A percentile compares a stretch with the other conserved stretches of the same genome.
Evolutionary conservation across 2,888 invertebrate genomes (phyloP).

Genomic region (Xanthia icteritia): DNA sequence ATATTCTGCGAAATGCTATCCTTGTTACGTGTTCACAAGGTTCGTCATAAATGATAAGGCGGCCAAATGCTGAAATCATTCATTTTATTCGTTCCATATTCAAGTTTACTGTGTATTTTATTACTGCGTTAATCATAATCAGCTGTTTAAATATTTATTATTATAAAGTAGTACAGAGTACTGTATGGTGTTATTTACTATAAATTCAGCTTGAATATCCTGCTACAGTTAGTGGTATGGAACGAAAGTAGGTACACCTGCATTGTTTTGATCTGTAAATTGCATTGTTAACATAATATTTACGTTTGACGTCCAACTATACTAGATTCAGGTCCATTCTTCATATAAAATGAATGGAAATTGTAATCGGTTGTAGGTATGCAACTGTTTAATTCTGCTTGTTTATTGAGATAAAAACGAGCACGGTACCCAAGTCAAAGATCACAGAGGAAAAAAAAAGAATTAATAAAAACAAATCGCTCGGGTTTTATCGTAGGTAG

Average conservation of each 20-base stretch:
- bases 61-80: slow-evolving; percentile 35
- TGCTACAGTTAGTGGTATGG: not conserved
- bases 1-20: slow-evolving; percentile 70
- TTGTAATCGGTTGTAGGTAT: not conserved
- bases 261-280: slow-evolving; percentile 40
- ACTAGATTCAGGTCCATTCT: not conserved
- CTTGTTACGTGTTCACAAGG: slow-evolving; percentile 62
- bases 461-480: not conserved
- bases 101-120: slow-evolving; percentile 9
- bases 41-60: slow-evolving; percentile 37
- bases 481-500: not conserved
- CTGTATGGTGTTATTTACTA: slow-evolving; percentile 11
- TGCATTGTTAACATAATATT: slow-evolving; percentile 52
- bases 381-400: not conserved
- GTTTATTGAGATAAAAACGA: slow-evolving; percentile 24
- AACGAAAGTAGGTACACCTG: not conserved
- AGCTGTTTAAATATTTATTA: slow-evolving; percentile 30
- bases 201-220: not conserved
- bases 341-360: slow-evolving; percentile 4
- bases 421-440: slow-evolving; percentile 9
- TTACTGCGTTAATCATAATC: not conserved
- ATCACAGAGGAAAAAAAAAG: not conserved
- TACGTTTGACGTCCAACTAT: slow-evolving; percentile 29
- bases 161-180: not conserved
- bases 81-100: slow-evolving; percentile 15